Evolutionary conservation across 2,888 invertebrate species (phyloP).

Genomic region (Tenthredo scrophulariae): DNA sequence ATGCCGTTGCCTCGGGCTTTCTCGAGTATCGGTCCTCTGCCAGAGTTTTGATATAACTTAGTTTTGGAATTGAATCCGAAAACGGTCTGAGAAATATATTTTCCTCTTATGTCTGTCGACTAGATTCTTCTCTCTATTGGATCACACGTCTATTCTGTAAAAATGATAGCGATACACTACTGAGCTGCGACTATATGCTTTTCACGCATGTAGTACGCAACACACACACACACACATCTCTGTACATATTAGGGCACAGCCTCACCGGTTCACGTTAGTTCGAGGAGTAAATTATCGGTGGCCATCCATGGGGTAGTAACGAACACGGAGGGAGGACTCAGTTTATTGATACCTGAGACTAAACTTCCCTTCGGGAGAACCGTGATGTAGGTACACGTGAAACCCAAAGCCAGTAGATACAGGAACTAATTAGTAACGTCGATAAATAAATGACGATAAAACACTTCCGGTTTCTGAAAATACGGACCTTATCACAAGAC

Average conservation of each 20-base stretch:
- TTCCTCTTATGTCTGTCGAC: background rate
- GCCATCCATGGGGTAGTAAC: background rate
- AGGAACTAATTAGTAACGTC: constrained; percentile 30
- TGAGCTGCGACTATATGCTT: background rate
- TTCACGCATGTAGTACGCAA: background rate
- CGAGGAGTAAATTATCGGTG: constrained; percentile 12
- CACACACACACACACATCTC: too few species aligned
- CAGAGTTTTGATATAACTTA: constrained; percentile 43
- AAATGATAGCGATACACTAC: background rate
- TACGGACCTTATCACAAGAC: background rate
- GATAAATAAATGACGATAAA: constrained; percentile 18
- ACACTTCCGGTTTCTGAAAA: constrained; percentile 6
- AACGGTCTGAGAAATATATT: background rate
- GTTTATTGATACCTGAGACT: constrained; percentile 40
- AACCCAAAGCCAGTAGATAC: constrained; percentile 16
- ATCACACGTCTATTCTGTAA: background rate
- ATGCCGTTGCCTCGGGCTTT: background rate
- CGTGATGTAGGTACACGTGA: background rate
- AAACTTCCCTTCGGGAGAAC: background rate
- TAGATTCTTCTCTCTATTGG: constrained; percentile 2
- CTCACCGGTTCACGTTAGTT: background rate
- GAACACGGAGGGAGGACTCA: background rate
- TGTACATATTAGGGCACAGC: background rate
- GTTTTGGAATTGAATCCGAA: constrained; percentile 29
- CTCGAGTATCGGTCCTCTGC: constrained; percentile 16